phyloP scores from a whole-genome alignment of 2,113 vertebrate species.

The Zootoca vivipara region DNA sequence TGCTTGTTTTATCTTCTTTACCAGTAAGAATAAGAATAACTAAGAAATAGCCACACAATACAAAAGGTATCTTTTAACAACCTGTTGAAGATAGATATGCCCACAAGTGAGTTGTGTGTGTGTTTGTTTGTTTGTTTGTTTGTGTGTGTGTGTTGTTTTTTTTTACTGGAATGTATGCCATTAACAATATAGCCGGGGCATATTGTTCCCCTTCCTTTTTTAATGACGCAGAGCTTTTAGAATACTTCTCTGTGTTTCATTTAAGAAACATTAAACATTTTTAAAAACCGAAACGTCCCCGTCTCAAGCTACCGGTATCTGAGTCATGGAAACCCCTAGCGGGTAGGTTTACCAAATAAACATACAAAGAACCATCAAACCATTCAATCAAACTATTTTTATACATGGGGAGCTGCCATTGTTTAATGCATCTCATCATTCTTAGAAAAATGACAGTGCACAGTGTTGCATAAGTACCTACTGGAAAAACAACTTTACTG shows the following conservation, averaged over 20 bases:
- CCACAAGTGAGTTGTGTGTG: neutral
- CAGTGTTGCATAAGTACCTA: neutral
- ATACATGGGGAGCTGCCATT: neutral
- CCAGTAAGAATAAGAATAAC: neutral
- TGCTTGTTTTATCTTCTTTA: neutral
- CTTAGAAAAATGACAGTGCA: neutral
- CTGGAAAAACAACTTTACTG: neutral
- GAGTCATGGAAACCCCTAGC: neutral
- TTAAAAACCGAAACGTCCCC: neutral
- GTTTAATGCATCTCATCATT: neutral
- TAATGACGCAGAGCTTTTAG: neutral
- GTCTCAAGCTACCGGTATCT: neutral
- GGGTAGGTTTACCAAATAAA: neutral
- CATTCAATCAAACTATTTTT: neutral
- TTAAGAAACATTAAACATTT: neutral
- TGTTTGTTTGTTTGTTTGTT: too few species aligned
- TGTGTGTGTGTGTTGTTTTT: neutral
- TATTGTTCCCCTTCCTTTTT: neutral
- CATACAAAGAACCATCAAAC: neutral
- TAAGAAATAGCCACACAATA: neutral
- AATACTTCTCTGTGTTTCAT: neutral
- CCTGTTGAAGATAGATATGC: neutral
- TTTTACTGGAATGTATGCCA: neutral
- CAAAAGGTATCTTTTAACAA: neutral
- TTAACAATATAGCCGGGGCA: slow-evolving; percentile 9